Percentiles rank a stretch among this genome's conserved stretches.
These are phyloP conservation scores for Zoanthus sansibaricus DNA, from an alignment of 92 coral and sea anemone genomes.

Conservation along the genomic window DNA sequence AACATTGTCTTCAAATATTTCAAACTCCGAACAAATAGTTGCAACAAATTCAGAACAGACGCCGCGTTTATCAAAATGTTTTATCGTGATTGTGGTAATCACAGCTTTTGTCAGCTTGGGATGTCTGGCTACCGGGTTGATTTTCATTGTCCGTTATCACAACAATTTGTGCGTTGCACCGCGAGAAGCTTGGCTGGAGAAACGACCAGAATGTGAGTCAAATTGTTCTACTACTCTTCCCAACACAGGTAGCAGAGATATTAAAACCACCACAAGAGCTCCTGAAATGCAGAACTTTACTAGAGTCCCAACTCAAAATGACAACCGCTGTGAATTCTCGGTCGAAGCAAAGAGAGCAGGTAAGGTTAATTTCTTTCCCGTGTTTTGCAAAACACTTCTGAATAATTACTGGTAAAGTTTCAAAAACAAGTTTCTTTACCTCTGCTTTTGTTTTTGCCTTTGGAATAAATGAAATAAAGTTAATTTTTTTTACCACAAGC, in stretches of 20 bases:
- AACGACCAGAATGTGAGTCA: background rate
- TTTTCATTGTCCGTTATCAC: slow-evolving; percentile 24
- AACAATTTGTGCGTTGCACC: background rate
- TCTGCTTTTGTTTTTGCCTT: background rate
- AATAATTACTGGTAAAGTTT: background rate
- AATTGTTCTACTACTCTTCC: slow-evolving; percentile 8
- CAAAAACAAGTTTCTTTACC: background rate
- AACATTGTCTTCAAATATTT: slow-evolving; percentile 5
- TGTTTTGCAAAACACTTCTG: background rate
- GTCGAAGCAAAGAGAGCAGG: slow-evolving; percentile 14
- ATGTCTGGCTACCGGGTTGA: slow-evolving; percentile 11
- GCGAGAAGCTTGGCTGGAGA: background rate
- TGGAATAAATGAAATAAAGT: background rate
- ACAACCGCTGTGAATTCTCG: slow-evolving; percentile 12
- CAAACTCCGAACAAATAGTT: slow-evolving; percentile 11
- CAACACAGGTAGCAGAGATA: background rate
- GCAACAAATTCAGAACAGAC: background rate
- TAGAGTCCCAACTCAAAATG: background rate
- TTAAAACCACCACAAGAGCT: background rate
- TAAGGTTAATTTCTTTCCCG: background rate
- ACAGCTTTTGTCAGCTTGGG: slow-evolving; percentile 15
- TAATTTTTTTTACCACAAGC: background rate
- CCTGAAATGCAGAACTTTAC: background rate
- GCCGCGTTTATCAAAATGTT: background rate
- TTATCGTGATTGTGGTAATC: slow-evolving; percentile 21